Conservation (phyloP, 2,888 invertebrate genomes). For the Pomacea canaliculata region DNA sequence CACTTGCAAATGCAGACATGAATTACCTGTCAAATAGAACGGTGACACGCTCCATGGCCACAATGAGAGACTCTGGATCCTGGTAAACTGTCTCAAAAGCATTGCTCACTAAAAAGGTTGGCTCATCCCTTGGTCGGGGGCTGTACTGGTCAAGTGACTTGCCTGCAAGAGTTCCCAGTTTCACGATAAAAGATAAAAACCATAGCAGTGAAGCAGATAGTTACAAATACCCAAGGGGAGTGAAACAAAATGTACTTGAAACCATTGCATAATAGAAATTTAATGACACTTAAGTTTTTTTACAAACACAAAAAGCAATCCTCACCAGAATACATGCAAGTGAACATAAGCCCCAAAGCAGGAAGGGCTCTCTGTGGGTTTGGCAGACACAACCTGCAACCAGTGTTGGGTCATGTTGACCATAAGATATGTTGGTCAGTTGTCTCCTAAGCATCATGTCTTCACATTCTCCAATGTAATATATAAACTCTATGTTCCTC, state of each 20-base stretch:
- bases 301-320: no score
- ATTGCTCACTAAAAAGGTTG: slow-evolving; percentile 38
- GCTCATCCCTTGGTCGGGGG: slow-evolving; percentile 51
- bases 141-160: slow-evolving; percentile 67
- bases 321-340: slow-evolving; percentile 81
- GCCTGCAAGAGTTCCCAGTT: slow-evolving; percentile 50
- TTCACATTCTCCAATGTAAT: no score
- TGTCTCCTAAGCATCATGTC: not conserved
- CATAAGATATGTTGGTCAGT: no score
- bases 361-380: slow-evolving; percentile 79
- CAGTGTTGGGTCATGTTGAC: not conserved
- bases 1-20: not conserved
- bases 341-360: slow-evolving; percentile 81
- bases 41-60: slow-evolving; percentile 84
- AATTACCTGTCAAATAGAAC: slow-evolving; percentile 80
- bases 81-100: slow-evolving; percentile 50
- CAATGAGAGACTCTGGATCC: slow-evolving; percentile 83
- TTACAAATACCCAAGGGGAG: no score
- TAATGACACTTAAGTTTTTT: no score
- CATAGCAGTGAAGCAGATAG: not conserved
- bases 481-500: no score
- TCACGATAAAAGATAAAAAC: not conserved
- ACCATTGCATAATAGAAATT: no score
- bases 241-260: not conserved
- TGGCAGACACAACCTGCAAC: slow-evolving; percentile 75